Evolutionary conservation across 2,888 invertebrate genomes (phyloP), one percentile per base, ranked within the genome.

Genomic region (Meta bourneti): DNA sequence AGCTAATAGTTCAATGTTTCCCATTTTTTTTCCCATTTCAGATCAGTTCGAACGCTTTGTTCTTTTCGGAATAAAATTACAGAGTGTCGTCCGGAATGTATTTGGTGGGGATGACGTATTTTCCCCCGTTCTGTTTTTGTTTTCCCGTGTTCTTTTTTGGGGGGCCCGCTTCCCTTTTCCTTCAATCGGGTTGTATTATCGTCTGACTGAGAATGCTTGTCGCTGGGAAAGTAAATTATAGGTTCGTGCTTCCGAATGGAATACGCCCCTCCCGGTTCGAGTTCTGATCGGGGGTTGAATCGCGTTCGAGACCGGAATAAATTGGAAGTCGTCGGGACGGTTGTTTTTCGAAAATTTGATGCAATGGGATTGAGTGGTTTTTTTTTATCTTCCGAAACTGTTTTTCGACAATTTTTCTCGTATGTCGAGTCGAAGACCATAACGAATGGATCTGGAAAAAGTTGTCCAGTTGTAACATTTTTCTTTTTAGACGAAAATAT

Each of bases 1-100:
- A 87, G 91, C 91, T 91, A 91, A 91, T 91, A 91, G 91, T 91
- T 91, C 91, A 83, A 87, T 91, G 86, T 88, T 88, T 91, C 81
- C 48, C 48, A 90, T 78, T 74, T 52, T 83, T 74, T 51, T 6
- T 72, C 20, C 16, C 20, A n/a, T 9, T 72, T 52, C 11, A 7
- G 11, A 49, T 74, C 20, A 19, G 54, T 11, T 48, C 85, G 75
- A 74, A 2, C 61, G 71, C 61, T 83, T 91, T 83, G 82, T 83
- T 83, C 82, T 87, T 82, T 85, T 87, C 52, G 19, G 87, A 91
- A 91, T 91, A 88, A 91, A 91, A 91, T 91, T 91, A 91, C 86
- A 87, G 84, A 90, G 87, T 74, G 72, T 54, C 70, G 85, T 81
- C 51, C 54, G 72, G 74, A 88, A 88, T 81, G 88, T 75, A 81